Conservation (phyloP, 2,888 invertebrate genomes). For the Drosophila melanocephala region DNA sequence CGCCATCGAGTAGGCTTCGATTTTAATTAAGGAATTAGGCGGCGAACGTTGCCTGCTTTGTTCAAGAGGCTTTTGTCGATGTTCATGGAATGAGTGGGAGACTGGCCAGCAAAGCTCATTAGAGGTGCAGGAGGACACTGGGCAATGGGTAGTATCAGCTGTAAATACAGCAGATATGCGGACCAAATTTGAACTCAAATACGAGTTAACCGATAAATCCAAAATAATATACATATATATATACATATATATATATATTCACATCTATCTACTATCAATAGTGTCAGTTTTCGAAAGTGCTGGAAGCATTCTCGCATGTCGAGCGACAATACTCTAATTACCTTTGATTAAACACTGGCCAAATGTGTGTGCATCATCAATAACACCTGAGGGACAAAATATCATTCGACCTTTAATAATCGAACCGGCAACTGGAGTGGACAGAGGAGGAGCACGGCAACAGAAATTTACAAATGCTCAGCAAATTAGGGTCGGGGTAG, state of each 20-base stretch:
- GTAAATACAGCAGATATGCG: neutral
- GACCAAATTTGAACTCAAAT: neutral
- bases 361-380: conserved; percentile 52
- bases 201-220: neutral
- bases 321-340: conserved; percentile 67
- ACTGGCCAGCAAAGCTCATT: conserved; percentile 69
- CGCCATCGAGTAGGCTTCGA: conserved; percentile 70
- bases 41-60: conserved; percentile 56
- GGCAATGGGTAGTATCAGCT: too few relatives aligned
- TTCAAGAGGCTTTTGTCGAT: conserved; percentile 57
- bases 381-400: conserved; percentile 50
- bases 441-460: conserved; percentile 35
- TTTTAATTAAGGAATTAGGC: conserved; percentile 81
- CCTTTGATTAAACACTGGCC: conserved; percentile 74
- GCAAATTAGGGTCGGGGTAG: conserved; percentile 34
- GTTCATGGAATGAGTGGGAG: conserved; percentile 51
- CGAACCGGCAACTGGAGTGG: conserved; percentile 43
- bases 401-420: conserved; percentile 72
- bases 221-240: neutral
- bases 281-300: conserved; percentile 3
- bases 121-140: conserved; percentile 22
- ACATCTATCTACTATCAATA: neutral
- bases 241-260: neutral
- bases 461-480: conserved; percentile 77
- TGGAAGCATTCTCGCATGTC: conserved; percentile 4